Conservation (phyloP, 1,140 invertebrate genomes). For the Philaenus spumarius region DNA sequence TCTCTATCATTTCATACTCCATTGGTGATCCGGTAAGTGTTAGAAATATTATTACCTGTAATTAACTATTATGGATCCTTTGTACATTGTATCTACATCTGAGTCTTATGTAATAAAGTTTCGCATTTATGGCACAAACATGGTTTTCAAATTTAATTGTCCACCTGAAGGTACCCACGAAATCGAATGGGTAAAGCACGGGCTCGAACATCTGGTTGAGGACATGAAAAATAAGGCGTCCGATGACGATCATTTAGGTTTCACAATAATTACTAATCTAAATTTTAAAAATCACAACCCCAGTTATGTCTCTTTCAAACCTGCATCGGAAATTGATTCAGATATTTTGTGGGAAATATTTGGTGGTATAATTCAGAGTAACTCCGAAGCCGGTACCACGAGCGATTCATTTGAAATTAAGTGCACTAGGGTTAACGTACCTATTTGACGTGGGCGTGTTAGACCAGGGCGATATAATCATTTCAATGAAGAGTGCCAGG, state of each 20-base stretch:
- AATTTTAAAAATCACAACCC: background rate
- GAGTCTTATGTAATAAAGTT: background rate
- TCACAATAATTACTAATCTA: background rate
- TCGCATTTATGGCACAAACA: background rate
- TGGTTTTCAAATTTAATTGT: background rate
- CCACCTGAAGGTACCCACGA: background rate
- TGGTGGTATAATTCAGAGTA: background rate
- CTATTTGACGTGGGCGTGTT: background rate
- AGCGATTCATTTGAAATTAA: background rate
- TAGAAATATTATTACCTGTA: too few relatives aligned
- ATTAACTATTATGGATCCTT: background rate
- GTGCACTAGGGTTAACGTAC: background rate
- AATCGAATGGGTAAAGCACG: background rate
- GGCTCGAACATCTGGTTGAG: background rate
- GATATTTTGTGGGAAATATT: background rate
- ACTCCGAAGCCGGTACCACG: background rate
- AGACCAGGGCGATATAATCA: background rate
- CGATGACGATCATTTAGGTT: background rate
- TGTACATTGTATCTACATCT: background rate
- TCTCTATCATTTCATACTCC: too few relatives aligned
- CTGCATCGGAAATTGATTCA: background rate
- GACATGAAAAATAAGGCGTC: background rate
- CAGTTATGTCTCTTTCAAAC: background rate
- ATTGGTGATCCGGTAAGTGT: too few relatives aligned
- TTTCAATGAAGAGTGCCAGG: background rate